phyloP scores from a whole-genome alignment of 2,113 vertebrate species.

The Mixornis gularis region DNA sequence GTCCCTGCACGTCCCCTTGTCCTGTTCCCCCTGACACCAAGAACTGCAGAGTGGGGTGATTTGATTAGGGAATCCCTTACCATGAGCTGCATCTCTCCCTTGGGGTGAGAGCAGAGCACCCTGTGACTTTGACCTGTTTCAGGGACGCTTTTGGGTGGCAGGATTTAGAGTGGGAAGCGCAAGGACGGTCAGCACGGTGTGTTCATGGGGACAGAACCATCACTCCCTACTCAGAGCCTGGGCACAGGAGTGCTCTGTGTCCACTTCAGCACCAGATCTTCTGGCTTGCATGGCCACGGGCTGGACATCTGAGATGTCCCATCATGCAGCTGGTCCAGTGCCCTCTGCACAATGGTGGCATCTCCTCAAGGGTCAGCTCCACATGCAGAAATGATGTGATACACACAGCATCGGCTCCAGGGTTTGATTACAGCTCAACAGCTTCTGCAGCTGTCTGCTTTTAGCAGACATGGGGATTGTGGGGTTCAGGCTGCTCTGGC shows the following conservation, averaged over 20 bases:
- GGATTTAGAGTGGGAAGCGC: not conserved
- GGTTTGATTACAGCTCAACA: not conserved
- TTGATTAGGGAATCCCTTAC: not conserved
- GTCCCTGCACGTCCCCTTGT: rapidly evolving
- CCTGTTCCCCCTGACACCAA: not conserved
- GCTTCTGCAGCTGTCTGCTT: not conserved
- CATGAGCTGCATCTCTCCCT: not conserved
- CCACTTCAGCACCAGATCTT: rapidly evolving
- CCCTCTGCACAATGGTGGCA: rapidly evolving
- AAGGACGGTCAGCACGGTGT: rapidly evolving
- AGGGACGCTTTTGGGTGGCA: not conserved
- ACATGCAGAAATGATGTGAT: not conserved
- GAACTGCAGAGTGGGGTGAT: not conserved
- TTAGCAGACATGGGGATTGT: not conserved
- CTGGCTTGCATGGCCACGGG: rapidly evolving
- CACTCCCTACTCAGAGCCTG: not conserved
- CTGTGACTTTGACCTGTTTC: not conserved
- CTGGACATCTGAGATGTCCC: not conserved
- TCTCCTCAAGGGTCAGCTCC: not conserved
- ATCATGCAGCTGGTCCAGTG: rapidly evolving
- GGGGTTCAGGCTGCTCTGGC: not conserved
- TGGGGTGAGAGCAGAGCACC: not conserved
- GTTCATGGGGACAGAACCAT: rapidly evolving
- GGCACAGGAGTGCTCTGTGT: rapidly evolving
- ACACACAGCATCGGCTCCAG: rapidly evolving